Conservation (phyloP, 2,113 vertebrate genomes). For the Anarrhichthys ocellatus region DNA sequence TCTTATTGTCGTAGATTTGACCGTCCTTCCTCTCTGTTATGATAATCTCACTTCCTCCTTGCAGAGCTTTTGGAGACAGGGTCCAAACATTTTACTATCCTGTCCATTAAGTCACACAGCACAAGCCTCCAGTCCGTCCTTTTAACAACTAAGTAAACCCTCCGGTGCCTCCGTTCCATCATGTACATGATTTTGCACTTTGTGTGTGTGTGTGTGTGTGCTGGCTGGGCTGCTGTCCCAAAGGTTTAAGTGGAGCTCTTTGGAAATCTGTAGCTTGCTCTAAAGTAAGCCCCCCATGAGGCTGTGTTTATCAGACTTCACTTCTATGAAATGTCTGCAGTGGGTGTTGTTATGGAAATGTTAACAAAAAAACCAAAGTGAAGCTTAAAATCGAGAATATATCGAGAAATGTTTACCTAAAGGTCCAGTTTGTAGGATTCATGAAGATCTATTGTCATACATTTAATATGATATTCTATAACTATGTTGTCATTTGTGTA, state of each 20-base stretch:
- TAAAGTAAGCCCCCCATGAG: neutral
- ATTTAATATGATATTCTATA: too few species aligned
- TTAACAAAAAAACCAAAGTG: neutral
- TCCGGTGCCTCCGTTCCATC: neutral
- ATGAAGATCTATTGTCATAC: too few species aligned
- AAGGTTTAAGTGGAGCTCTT: neutral
- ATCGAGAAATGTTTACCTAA: neutral
- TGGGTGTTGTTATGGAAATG: neutral
- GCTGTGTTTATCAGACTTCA: neutral
- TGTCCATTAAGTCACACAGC: neutral
- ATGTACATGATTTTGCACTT: slow-evolving; percentile 50
- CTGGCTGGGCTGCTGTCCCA: neutral
- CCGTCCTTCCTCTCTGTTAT: neutral
- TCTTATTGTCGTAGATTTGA: neutral
- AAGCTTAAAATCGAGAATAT: neutral
- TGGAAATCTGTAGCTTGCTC: slow-evolving; percentile 6
- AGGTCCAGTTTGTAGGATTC: too few species aligned
- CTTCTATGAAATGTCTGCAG: neutral
- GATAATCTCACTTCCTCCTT: neutral
- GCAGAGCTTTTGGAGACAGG: neutral
- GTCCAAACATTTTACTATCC: neutral
- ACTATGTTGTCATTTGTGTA: too few species aligned
- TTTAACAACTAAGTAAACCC: slow-evolving; percentile 28
- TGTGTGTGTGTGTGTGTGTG: slow-evolving; percentile 25
- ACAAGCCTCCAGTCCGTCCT: slow-evolving; percentile 3